A percentile compares a stretch with the other conserved stretches of the same genome.
Conservation (phyloP, 1,140 invertebrate genomes). For the Anastatus disparis region DNA sequence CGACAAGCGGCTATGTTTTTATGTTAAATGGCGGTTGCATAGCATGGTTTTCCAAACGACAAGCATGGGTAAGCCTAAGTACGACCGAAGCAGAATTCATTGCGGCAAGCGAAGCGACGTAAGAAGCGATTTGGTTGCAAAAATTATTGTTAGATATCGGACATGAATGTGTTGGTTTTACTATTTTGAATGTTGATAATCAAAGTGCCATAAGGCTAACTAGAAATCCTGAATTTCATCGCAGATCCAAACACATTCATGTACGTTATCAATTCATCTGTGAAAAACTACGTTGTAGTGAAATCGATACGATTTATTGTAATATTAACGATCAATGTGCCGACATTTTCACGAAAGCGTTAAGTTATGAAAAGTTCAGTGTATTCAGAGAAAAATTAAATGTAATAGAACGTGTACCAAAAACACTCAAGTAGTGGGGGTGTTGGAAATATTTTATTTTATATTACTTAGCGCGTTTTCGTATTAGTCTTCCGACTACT, state of each 20-base stretch:
- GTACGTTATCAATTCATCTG: constrained; percentile 50
- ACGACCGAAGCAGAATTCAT: too few relatives aligned
- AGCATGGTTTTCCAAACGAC: constrained; percentile 52
- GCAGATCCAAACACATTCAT: constrained; percentile 51
- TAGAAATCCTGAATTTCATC: constrained; percentile 45
- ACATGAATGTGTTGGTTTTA: too few relatives aligned
- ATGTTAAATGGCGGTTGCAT: constrained; percentile 40
- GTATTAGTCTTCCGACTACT: too few relatives aligned
- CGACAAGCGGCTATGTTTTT: constrained; percentile 39
- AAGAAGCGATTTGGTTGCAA: constrained; percentile 50
- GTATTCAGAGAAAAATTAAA: constrained; percentile 8
- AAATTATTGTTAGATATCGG: too few relatives aligned
- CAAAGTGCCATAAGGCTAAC: constrained; percentile 45
- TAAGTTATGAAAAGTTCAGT: constrained; percentile 25
- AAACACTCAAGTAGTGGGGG: too few relatives aligned
- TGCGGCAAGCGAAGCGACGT: constrained; percentile 45
- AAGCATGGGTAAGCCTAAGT: too few relatives aligned
- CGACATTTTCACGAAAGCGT: too few relatives aligned
- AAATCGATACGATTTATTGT: constrained; percentile 22
- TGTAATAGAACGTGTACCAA: background rate
- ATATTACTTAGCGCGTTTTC: too few relatives aligned
- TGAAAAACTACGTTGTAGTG: constrained; percentile 40
- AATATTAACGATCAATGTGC: constrained; percentile 21
- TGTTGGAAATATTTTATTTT: too few relatives aligned
- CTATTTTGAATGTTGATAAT: too few relatives aligned